A percentile compares a stretch with the other conserved stretches of the same genome.
phyloP scores from a whole-genome alignment of 2,113 vertebrate genomes.

The Macquaria australasica region DNA sequence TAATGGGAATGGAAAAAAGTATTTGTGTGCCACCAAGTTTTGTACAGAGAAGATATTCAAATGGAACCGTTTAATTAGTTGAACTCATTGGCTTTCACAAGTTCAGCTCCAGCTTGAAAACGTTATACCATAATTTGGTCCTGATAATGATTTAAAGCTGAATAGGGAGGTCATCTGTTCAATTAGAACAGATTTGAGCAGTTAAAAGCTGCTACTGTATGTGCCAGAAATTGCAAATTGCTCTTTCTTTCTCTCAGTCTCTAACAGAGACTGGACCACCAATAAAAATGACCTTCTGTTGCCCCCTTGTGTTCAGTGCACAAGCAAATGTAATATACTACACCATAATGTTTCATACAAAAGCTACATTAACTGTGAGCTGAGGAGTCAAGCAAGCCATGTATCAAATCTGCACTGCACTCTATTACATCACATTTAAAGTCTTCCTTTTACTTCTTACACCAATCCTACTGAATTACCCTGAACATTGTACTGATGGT shows the following conservation, averaged over 20 bases:
- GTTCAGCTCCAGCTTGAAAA: background rate
- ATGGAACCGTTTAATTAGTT: slow-evolving; percentile 9
- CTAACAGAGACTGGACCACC: background rate
- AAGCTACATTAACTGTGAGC: background rate
- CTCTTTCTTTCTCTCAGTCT: background rate
- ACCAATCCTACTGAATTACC: background rate
- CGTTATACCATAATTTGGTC: background rate
- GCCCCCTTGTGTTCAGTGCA: slow-evolving; percentile 42
- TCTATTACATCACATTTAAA: slow-evolving; percentile 5
- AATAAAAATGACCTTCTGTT: slow-evolving; percentile 9
- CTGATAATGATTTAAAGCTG: background rate
- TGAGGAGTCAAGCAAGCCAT: background rate
- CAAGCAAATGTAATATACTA: background rate
- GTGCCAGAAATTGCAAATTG: background rate
- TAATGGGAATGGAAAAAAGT: background rate
- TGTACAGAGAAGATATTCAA: background rate
- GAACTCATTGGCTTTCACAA: background rate
- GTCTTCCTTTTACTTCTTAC: background rate
- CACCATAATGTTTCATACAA: background rate
- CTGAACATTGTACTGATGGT: background rate
- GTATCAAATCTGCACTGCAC: background rate
- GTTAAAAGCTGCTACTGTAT: background rate
- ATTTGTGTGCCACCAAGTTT: background rate
- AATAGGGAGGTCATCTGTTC: background rate
- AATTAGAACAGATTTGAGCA: background rate